Evolutionary conservation across 2,888 invertebrate genomes (phyloP).

Genomic region (Phortica okadai): DNA sequence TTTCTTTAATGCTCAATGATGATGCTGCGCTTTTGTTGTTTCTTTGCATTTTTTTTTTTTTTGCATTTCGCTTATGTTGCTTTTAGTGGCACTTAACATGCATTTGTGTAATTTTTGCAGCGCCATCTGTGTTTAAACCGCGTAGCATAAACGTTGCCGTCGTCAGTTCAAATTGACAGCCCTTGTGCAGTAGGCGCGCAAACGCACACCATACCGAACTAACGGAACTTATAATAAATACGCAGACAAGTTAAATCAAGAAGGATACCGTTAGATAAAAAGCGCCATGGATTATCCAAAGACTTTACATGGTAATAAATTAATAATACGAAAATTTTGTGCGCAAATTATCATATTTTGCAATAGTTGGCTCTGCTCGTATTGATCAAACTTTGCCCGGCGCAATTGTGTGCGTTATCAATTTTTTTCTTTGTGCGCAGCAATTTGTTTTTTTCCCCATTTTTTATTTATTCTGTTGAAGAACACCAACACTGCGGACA

Average conservation of each 20-base stretch:
- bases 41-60: background rate
- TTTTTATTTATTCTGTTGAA: background rate
- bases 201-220: constrained; percentile 30
- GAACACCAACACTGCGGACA: background rate
- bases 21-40: constrained; percentile 23
- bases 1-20: constrained; percentile 26
- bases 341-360: constrained; percentile 5
- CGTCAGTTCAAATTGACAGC: constrained; percentile 49
- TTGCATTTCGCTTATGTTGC: background rate
- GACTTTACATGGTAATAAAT: constrained; percentile 66
- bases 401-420: background rate
- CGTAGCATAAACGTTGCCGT: constrained; percentile 51
- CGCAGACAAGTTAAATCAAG: constrained; percentile 24
- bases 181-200: constrained; percentile 36
- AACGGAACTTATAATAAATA: constrained; percentile 2
- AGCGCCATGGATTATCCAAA: constrained; percentile 70
- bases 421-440: constrained; percentile 20
- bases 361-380: constrained; percentile 35
- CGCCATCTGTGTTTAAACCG: background rate
- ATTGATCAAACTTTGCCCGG: constrained; percentile 66
- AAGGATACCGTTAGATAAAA: constrained; percentile 25
- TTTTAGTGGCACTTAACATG: background rate
- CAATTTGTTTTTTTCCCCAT: background rate
- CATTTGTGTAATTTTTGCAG: background rate
- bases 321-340: background rate